phyloP scores from a whole-genome alignment of 2,888 invertebrate species.

The Eupithecia vulgata region DNA sequence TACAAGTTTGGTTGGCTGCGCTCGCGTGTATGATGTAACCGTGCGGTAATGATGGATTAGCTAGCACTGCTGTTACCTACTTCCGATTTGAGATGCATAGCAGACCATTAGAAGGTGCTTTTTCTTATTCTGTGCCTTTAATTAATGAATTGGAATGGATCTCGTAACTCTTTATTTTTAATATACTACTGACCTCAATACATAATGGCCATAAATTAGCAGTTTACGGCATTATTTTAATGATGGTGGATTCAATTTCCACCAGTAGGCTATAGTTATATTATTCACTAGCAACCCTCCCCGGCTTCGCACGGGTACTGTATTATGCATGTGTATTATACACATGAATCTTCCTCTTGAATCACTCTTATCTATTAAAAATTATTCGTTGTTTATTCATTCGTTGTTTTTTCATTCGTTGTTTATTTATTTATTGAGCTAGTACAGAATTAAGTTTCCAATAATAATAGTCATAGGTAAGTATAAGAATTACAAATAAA shows the following conservation, averaged over 20 bases:
- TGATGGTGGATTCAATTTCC: not conserved
- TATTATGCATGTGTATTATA: no score
- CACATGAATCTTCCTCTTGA: no score
- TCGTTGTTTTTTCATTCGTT: no score
- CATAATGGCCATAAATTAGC: not conserved
- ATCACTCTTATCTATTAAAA: no score
- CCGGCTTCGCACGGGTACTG: no score
- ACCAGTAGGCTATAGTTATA: not conserved
- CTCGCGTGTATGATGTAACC: slow-evolving; percentile 25
- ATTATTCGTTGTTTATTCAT: no score
- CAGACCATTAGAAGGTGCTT: not conserved
- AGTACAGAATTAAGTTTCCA: no score
- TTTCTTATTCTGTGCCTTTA: not conserved
- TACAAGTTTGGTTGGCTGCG: not conserved
- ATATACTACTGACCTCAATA: not conserved
- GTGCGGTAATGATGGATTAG: slow-evolving; percentile 18
- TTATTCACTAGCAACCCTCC: no score
- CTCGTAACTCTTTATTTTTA: slow-evolving; percentile 7
- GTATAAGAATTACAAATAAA: no score
- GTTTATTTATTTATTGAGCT: no score
- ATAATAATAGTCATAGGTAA: no score
- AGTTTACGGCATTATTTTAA: not conserved
- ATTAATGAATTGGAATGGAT: slow-evolving; percentile 17
- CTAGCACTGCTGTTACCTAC: slow-evolving; percentile 19
- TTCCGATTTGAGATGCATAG: slow-evolving; percentile 29